These are phyloP conservation scores for Ips typographus DNA, from an alignment of 1,140 invertebrate species.

Conservation along the genomic window DNA sequence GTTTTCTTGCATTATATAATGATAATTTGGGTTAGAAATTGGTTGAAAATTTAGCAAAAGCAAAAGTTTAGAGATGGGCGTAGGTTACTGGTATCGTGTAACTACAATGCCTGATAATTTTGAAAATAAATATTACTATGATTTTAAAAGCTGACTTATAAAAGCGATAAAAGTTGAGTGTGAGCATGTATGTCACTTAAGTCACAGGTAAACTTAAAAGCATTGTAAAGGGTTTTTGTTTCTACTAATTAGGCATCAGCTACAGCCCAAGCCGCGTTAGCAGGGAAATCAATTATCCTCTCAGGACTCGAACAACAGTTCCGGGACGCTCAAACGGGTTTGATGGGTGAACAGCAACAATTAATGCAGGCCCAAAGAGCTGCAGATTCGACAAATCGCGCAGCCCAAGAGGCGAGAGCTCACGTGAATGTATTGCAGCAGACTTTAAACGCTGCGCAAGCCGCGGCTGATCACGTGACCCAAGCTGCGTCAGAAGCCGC, in stretches of 20 bases:
- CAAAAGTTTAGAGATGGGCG: too few species aligned
- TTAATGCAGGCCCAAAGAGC: slow-evolving; percentile 66
- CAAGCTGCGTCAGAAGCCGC: slow-evolving; percentile 66
- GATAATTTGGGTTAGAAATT: too few species aligned
- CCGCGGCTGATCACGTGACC: slow-evolving; percentile 65
- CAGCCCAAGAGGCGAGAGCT: slow-evolving; percentile 67
- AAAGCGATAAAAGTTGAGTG: too few species aligned
- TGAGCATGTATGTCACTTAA: too few species aligned
- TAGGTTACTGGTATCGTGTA: too few species aligned
- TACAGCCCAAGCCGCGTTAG: slow-evolving; percentile 68
- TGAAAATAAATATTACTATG: too few species aligned
- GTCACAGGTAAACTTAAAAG: too few species aligned
- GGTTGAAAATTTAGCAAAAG: too few species aligned
- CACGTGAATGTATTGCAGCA: slow-evolving; percentile 59
- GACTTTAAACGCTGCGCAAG: slow-evolving; percentile 68
- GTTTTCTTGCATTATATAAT: too few species aligned
- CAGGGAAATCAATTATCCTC: slow-evolving; percentile 64
- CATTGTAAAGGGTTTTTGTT: not conserved
- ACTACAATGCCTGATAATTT: too few species aligned
- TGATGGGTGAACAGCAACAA: slow-evolving; percentile 66
- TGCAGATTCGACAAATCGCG: slow-evolving; percentile 62
- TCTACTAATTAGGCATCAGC: slow-evolving; percentile 54
- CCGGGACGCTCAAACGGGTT: slow-evolving; percentile 62
- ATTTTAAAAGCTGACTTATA: too few species aligned
- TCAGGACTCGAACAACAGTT: slow-evolving; percentile 67